These are phyloP conservation scores for Salvator merianae DNA, from an alignment of 2,113 vertebrate genomes.

Conservation along the genomic window DNA sequence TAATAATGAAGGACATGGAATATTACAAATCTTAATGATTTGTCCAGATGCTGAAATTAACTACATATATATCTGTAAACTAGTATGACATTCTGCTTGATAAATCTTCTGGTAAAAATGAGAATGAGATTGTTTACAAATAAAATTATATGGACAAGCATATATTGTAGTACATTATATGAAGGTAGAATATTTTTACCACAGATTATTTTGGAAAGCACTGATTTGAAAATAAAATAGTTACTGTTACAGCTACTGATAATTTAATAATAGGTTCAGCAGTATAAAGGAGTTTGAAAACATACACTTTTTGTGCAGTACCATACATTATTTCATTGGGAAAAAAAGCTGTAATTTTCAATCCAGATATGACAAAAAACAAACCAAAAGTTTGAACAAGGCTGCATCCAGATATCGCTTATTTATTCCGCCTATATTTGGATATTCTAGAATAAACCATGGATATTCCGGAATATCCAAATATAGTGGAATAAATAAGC, in stretches of 20 bases:
- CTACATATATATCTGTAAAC: constrained; percentile 47
- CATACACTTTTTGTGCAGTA: background rate
- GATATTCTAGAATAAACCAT: too few relatives aligned
- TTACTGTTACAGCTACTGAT: background rate
- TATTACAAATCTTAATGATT: constrained; percentile 33
- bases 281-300: background rate
- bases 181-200: constrained; percentile 19
- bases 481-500: too few relatives aligned
- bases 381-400: background rate
- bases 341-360: constrained; percentile 46
- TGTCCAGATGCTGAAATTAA: constrained; percentile 50
- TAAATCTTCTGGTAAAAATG: constrained; percentile 46
- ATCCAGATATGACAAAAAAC: constrained; percentile 51
- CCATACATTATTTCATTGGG: background rate
- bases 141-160: constrained; percentile 45
- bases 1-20: constrained; percentile 37
- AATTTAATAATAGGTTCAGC: background rate
- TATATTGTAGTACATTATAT: background rate
- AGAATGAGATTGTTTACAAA: constrained; percentile 20
- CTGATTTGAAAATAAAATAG: background rate
- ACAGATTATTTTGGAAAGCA: background rate
- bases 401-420: too few relatives aligned
- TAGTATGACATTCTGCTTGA: constrained; percentile 51
- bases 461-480: too few relatives aligned
- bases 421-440: too few relatives aligned